Percentiles rank a stretch among this genome's conserved stretches.
phyloP scores from a whole-genome alignment of 2,888 invertebrate genomes.

The Sclerodermus sp. region DNA sequence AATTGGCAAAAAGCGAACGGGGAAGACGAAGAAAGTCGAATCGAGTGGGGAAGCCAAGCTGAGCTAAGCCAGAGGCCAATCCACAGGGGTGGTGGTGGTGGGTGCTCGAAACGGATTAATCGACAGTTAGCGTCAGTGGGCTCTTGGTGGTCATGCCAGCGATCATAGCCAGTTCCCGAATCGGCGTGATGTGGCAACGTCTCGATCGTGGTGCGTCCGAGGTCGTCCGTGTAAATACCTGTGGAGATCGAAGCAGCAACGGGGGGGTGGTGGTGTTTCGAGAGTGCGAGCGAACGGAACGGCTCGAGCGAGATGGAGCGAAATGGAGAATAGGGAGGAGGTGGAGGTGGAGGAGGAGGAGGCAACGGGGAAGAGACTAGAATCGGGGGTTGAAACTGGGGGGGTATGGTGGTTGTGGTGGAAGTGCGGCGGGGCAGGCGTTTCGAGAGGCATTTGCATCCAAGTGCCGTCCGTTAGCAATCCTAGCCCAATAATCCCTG shows the following conservation, averaged over 20 bases:
- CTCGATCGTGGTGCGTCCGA: no score
- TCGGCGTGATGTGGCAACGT: no score
- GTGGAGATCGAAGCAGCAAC: no score
- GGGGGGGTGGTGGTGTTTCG: background rate
- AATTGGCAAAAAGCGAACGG: background rate
- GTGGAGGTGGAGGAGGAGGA: background rate
- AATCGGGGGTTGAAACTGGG: no score
- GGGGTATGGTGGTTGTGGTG: background rate
- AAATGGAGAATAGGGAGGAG: background rate
- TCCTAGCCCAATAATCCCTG: conserved; percentile 56
- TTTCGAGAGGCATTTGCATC: conserved; percentile 50
- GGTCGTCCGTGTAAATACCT: no score
- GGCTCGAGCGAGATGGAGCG: background rate
- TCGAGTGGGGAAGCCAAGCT: no score
- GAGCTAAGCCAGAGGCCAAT: no score
- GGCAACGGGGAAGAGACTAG: conserved; percentile 3
- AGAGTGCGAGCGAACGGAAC: background rate
- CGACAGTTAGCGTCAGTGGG: no score
- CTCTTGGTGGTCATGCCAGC: no score
- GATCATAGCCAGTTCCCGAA: no score
- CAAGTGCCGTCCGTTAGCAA: conserved; percentile 51
- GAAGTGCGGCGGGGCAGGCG: conserved; percentile 14
- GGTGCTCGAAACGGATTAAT: no score
- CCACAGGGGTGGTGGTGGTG: no score
- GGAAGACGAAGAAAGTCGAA: background rate